Percentiles rank a stretch among this genome's conserved stretches.
Evolutionary conservation across 2,113 vertebrate genomes (phyloP).

Genomic region (Boulengeromyrus knoepffleri): DNA sequence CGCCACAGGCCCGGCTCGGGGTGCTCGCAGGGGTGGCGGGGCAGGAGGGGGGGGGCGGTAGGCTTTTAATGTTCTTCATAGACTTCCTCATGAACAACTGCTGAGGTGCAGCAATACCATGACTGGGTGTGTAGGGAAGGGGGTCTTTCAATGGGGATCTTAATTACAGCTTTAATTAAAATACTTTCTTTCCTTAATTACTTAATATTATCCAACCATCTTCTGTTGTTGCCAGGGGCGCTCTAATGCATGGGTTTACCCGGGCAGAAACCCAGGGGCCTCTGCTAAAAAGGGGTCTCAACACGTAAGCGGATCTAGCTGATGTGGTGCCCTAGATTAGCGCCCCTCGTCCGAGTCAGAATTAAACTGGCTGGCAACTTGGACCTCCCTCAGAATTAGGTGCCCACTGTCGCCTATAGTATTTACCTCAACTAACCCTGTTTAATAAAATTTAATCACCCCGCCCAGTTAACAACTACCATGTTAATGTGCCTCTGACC

Average conservation of each 20-base stretch:
- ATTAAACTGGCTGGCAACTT: not conserved
- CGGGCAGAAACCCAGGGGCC: not conserved
- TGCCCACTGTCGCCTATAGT: not conserved
- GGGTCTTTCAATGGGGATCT: not conserved
- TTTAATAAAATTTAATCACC: not conserved
- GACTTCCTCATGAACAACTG: not conserved
- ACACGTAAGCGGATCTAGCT: not conserved
- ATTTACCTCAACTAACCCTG: not conserved
- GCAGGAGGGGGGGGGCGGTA: too few species aligned
- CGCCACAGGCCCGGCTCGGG: too few species aligned
- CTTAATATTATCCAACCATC: not conserved
- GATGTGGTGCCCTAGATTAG: not conserved
- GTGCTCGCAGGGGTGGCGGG: too few species aligned
- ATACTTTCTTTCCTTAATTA: not conserved
- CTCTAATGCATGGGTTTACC: not conserved
- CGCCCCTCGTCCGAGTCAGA: not conserved
- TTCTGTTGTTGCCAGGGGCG: not conserved
- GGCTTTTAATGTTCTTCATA: not conserved
- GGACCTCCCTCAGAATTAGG: not conserved
- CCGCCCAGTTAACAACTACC: not conserved
- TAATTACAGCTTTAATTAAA: not conserved
- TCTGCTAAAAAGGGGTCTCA: not conserved
- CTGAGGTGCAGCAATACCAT: not conserved
- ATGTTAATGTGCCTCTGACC: not conserved
- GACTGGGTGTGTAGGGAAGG: not conserved